Conservation (phyloP, 2,888 invertebrate genomes). For the Nycteola revayana region DNA sequence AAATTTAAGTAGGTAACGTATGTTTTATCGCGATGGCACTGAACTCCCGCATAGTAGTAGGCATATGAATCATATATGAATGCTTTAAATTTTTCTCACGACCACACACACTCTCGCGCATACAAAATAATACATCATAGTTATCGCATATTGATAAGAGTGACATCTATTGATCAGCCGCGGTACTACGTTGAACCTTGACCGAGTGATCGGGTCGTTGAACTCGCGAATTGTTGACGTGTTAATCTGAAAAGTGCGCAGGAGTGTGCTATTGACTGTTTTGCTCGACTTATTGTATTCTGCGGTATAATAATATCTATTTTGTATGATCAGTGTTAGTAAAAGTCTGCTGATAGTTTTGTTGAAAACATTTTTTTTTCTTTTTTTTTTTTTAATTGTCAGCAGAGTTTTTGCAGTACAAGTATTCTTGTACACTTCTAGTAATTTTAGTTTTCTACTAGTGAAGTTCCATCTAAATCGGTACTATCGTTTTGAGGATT, state of each 20-base stretch:
- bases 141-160: slow-evolving; percentile 2
- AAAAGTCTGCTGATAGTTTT: too few species aligned
- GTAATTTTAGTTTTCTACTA: too few species aligned
- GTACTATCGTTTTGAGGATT: too few species aligned
- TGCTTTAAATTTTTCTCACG: neutral
- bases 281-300: slow-evolving; percentile 15
- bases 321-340: too few species aligned
- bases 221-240: slow-evolving; percentile 20
- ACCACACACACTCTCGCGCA: neutral
- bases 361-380: too few species aligned
- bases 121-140: neutral
- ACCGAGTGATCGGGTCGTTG: slow-evolving; percentile 29
- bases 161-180: slow-evolving; percentile 24
- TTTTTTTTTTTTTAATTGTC: too few species aligned
- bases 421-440: too few species aligned
- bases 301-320: slow-evolving; percentile 1
- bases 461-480: too few species aligned
- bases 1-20: too few species aligned
- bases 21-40: too few species aligned
- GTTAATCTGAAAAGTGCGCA: slow-evolving; percentile 30
- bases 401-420: too few species aligned
- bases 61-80: neutral
- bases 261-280: slow-evolving; percentile 20
- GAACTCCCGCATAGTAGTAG: too few species aligned
- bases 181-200: slow-evolving; percentile 31